Evolutionary conservation across 2,113 vertebrate species (phyloP).

Genomic region (Grallaria varia): DNA sequence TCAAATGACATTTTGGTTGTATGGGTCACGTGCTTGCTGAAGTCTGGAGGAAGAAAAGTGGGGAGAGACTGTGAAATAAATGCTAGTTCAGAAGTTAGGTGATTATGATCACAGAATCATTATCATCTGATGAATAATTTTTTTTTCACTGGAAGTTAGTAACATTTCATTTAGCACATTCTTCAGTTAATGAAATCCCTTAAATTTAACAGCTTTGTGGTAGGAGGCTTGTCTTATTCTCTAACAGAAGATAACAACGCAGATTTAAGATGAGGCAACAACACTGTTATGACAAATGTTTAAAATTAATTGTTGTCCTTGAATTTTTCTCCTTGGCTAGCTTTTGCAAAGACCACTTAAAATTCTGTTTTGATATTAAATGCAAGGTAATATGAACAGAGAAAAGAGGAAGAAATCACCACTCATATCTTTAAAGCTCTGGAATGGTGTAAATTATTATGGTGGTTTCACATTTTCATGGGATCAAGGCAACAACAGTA

Average conservation of each 20-base stretch:
- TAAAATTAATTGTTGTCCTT: conserved; percentile 13
- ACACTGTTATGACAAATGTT: background rate
- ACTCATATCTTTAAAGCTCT: conserved; percentile 68
- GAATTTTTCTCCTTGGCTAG: background rate
- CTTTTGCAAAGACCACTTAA: background rate
- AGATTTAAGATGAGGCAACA: background rate
- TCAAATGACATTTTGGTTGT: background rate
- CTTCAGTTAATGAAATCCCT: background rate
- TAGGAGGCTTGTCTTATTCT: background rate
- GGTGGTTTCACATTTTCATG: conserved; percentile 83
- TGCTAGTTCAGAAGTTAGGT: background rate
- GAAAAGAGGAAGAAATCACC: conserved; percentile 42
- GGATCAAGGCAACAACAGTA: conserved; percentile 82
- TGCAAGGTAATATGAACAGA: background rate
- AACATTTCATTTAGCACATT: background rate
- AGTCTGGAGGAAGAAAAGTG: background rate
- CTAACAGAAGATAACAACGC: background rate
- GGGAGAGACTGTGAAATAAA: background rate
- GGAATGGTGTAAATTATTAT: conserved; percentile 80
- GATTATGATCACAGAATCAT: background rate
- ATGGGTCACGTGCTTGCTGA: background rate
- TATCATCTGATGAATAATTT: background rate
- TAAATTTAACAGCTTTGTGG: background rate
- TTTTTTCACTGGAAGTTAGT: background rate
- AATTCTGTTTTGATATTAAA: conserved; percentile 23